Base-by-base conservation (phyloP, 2,113 vertebrate species). In the Lophotis ruficrista region DNA sequence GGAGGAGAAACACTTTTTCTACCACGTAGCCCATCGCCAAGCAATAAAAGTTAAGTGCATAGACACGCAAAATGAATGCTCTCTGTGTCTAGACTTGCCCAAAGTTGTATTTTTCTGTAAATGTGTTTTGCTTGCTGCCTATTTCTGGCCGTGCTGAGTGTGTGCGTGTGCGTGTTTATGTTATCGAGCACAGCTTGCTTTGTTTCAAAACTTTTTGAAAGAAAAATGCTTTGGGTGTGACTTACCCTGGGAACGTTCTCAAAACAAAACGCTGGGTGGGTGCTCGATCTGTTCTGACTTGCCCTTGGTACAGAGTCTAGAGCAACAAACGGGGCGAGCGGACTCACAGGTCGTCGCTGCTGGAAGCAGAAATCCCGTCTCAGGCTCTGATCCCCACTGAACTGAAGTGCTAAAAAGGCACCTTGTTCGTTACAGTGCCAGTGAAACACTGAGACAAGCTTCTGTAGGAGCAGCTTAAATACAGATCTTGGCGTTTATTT, bases 211-310 rank as follows among this genome's bases (percentile, higher is more conserved):
- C 79, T 28, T 90, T 64, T 60, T 43, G 48, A 64, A 71, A 84
- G 78, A 90, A 80, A 86, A 96, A 83, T 33, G 50, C 41, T 21
- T 41, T 84, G 92, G 89, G 90, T 21, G 76, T 66, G 92, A 82
- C 45, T 33, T 66, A 57, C 64, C 76, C 61, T n/a, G 92, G 71
- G 79, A 96, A 85, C 5, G 62, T 93, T 94, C 89, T 84, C 83
- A 66, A 91, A 91, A 96, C 96, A 96, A 94, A 95, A 69, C 7
- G 0, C 22, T 31, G 87, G 88, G 89, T 93, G 92, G 83, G 61
- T 62, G 90, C n/a, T 79, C 33, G 25, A 77, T 51, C 81, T 95
- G 93, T 69, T 97, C 61, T 66, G 86, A 54, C 86, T 90, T 57
- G 90, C 84, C 66, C 57, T 89, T 17, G 77, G 66, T 60, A 71